Conservation (phyloP, 2,113 vertebrate genomes). For the human (Homo sapiens) region DNA sequence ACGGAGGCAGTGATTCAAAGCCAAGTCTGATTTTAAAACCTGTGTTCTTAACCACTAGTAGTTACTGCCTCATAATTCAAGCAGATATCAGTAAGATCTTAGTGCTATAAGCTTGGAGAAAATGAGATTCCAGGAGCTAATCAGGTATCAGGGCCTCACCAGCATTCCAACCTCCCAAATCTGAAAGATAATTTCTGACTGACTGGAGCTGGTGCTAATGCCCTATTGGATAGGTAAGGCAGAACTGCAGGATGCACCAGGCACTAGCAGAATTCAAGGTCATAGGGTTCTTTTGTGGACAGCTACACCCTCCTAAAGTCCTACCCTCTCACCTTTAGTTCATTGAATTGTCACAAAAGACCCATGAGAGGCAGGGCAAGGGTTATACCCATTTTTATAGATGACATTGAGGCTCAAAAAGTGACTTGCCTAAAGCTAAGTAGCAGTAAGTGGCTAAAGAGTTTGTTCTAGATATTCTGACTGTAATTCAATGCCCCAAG, state of each 20-base stretch:
- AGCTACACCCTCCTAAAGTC: background rate
- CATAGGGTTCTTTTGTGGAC: background rate
- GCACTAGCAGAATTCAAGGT: background rate
- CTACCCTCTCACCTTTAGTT: background rate
- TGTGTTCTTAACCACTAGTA: background rate
- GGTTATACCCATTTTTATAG: background rate
- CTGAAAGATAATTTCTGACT: background rate
- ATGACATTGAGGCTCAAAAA: background rate
- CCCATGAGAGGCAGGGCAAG: background rate
- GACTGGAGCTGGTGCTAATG: background rate
- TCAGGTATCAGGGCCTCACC: background rate
- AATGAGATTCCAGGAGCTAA: background rate
- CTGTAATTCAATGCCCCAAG: background rate
- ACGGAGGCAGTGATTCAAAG: background rate
- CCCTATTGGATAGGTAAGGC: background rate
- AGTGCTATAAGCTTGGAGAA: background rate
- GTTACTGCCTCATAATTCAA: background rate
- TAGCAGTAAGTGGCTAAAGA: background rate
- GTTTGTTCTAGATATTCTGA: background rate
- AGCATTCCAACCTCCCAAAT: background rate
- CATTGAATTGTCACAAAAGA: constrained; percentile 4
- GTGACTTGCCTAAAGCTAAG: background rate
- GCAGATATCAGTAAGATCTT: background rate
- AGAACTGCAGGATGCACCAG: background rate
- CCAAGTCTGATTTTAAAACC: background rate